A percentile compares a stretch with the other conserved stretches of the same genome.
Conservation (phyloP, 2,888 invertebrate genomes). For the Koerneria pararmatus region DNA sequence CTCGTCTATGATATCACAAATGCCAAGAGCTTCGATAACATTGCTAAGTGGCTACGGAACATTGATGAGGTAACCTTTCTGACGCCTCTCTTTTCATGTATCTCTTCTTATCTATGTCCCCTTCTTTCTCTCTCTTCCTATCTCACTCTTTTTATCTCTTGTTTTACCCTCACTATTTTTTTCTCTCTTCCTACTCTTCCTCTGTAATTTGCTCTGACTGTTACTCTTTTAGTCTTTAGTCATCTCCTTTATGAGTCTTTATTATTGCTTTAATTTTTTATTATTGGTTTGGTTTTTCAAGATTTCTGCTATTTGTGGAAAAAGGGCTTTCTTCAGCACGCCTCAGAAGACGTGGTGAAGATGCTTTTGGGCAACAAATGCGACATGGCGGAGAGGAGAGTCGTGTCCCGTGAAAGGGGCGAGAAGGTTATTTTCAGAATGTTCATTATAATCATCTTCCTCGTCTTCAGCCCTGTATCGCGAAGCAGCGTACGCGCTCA, state of each 20-base stretch:
- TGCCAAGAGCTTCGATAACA: slow-evolving; percentile 97
- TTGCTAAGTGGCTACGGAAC: slow-evolving; percentile 97
- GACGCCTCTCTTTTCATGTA: background rate
- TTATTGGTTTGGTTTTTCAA: background rate
- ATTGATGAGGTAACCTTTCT: slow-evolving; percentile 76
- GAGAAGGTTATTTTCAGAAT: slow-evolving; percentile 64
- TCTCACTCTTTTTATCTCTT: too few relatives aligned
- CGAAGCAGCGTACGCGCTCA: too few relatives aligned
- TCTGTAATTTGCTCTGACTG: too few relatives aligned
- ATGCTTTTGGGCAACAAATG: slow-evolving; percentile 98
- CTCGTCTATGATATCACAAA: slow-evolving; percentile 87
- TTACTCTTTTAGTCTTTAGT: too few relatives aligned
- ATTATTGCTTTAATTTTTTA: too few relatives aligned
- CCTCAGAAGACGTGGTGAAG: slow-evolving; percentile 94
- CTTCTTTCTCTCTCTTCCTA: too few relatives aligned
- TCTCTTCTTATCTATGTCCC: too few relatives aligned
- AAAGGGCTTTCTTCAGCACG: slow-evolving; percentile 66
- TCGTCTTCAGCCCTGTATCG: background rate
- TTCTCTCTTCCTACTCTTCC: too few relatives aligned
- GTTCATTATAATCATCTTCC: background rate
- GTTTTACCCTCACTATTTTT: too few relatives aligned
- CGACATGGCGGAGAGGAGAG: slow-evolving; percentile 89
- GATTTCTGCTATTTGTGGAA: background rate
- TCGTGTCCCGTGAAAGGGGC: slow-evolving; percentile 88
- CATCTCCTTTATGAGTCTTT: too few relatives aligned